These are phyloP conservation scores for Cygnus atratus DNA, from an alignment of 2,113 vertebrate genomes.

Conservation along the genomic window DNA sequence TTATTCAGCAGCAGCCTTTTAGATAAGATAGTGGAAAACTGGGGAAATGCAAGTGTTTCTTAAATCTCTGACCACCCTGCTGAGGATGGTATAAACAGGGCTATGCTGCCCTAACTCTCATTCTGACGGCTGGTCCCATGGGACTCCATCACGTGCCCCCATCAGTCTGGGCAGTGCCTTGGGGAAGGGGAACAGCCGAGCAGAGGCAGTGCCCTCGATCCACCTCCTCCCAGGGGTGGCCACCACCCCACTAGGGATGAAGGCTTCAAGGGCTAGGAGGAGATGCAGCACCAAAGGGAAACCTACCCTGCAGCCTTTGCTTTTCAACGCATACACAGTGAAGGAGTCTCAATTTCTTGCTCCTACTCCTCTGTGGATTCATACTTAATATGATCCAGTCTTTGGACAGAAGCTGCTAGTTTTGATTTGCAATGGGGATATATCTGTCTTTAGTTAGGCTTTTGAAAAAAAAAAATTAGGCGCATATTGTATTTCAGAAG, in stretches of 20 bases:
- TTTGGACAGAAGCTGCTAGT: background rate
- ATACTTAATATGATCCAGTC: background rate
- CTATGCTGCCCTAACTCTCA: background rate
- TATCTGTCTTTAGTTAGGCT: background rate
- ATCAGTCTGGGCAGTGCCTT: background rate
- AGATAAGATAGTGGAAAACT: background rate
- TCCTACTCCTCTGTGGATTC: background rate
- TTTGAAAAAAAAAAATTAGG: background rate
- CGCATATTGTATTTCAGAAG: constrained; percentile 12
- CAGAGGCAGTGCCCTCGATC: background rate
- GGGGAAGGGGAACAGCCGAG: background rate
- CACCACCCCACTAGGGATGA: fast-evolving
- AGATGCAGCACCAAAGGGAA: background rate
- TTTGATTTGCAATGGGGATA: constrained; percentile 51
- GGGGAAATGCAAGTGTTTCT: background rate
- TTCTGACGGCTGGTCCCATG: background rate
- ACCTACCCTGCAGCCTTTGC: background rate
- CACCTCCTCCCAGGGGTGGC: background rate
- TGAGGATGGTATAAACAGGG: background rate
- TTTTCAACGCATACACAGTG: background rate
- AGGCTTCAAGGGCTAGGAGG: background rate
- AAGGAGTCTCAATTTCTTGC: background rate
- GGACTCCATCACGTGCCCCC: background rate
- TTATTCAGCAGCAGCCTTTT: background rate
- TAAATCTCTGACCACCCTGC: background rate